Conservation (phyloP, 2,888 invertebrate species). For the Crossocerus cetratus region DNA sequence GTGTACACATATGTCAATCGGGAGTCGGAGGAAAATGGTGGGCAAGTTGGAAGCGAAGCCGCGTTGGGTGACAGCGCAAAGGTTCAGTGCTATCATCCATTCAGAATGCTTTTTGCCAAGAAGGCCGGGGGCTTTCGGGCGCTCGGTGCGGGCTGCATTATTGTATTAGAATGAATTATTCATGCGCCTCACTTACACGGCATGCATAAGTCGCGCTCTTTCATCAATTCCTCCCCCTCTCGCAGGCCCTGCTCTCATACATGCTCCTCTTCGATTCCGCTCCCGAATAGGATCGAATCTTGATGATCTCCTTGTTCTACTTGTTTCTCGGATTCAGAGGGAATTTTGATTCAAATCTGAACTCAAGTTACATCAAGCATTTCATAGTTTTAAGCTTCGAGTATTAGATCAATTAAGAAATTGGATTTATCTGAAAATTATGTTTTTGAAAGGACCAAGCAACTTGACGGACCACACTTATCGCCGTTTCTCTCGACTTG, state of each 20-base stretch:
- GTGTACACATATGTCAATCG: not conserved
- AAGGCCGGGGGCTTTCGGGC: constrained; percentile 37
- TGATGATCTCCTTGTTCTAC: too few species aligned
- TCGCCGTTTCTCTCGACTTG: too few species aligned
- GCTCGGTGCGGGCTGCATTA: constrained; percentile 67
- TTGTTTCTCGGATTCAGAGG: too few species aligned
- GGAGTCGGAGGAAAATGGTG: not conserved
- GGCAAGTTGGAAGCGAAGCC: not conserved
- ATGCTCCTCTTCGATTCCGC: constrained; percentile 32
- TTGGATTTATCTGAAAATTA: too few species aligned
- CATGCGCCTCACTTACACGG: constrained; percentile 75
- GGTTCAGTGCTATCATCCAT: constrained; percentile 43
- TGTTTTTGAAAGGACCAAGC: too few species aligned
- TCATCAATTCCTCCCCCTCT: constrained; percentile 68
- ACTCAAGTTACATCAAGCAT: too few species aligned
- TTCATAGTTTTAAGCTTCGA: too few species aligned
- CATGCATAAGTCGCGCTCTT: constrained; percentile 74
- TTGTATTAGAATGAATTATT: constrained; percentile 76
- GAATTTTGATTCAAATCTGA: too few species aligned
- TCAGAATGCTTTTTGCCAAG: constrained; percentile 53
- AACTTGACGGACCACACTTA: too few species aligned
- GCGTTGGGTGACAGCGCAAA: not conserved
- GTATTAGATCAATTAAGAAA: too few species aligned
- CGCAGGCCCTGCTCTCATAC: not conserved
- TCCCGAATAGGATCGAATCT: not conserved